Percentiles rank a stretch among this genome's conserved stretches.
Evolutionary conservation across 2,113 vertebrate species (phyloP).

Genomic region (Hystrix brachyura): DNA sequence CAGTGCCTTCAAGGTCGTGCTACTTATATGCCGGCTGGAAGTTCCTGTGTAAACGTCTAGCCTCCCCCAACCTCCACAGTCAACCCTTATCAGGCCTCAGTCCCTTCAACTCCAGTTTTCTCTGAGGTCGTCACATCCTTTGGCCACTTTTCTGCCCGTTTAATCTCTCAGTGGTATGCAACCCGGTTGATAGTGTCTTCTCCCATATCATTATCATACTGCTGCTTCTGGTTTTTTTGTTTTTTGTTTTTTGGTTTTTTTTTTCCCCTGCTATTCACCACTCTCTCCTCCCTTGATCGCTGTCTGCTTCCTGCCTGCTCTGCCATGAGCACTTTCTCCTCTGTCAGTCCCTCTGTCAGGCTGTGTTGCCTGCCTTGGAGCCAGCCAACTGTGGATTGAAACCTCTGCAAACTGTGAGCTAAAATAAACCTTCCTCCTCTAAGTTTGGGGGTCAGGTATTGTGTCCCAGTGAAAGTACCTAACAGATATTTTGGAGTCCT

Average conservation of each 20-base stretch:
- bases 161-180: fast-evolving
- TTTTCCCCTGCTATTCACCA: not conserved
- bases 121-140: not conserved
- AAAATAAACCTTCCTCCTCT: not conserved
- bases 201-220: not conserved
- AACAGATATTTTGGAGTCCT: not conserved
- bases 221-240: not conserved
- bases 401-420: not conserved
- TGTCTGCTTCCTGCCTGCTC: not conserved
- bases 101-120: not conserved
- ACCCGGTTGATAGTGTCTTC: not conserved
- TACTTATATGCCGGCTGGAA: not conserved
- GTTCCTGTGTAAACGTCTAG: not conserved
- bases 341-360: not conserved
- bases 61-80: fast-evolving
- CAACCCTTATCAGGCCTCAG: not conserved
- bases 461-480: not conserved
- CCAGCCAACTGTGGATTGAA: not conserved
- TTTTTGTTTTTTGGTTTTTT: too few species aligned
- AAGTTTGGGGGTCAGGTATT: not conserved
- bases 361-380: not conserved
- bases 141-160: not conserved
- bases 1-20: not conserved
- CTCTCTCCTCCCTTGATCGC: not conserved
- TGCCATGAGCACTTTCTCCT: not conserved